phyloP scores from a whole-genome alignment of 2,113 vertebrate genomes.

The Dasypus novemcinctus region DNA sequence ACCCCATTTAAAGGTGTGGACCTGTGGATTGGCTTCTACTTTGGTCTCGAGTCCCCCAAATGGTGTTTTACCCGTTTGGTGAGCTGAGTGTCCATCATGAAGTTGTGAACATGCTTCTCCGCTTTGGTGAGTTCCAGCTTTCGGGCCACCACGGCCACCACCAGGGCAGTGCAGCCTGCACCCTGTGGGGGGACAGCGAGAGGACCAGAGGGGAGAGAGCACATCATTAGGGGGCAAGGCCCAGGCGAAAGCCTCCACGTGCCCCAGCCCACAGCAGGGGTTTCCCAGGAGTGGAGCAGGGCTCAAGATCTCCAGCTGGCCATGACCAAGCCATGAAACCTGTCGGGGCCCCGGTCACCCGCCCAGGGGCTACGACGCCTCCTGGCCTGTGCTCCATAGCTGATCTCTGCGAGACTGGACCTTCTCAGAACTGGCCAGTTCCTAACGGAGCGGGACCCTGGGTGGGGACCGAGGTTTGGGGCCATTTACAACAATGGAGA shows the following conservation, averaged over 20 bases:
- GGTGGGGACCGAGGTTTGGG: not conserved
- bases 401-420: not conserved
- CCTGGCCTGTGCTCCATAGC: not conserved
- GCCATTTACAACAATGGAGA: not conserved
- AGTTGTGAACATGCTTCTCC: slow-evolving; percentile 99
- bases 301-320: not conserved
- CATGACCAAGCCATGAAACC: not conserved
- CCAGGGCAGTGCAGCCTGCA: slow-evolving; percentile 95
- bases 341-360: not conserved
- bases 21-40: not conserved
- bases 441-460: not conserved
- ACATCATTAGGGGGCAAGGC: not conserved
- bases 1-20: rapidly evolving
- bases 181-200: slow-evolving; percentile 83
- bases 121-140: slow-evolving; percentile 99
- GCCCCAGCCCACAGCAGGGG: not conserved
- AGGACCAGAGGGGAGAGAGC: not conserved
- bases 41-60: rapidly evolving
- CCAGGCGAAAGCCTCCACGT: rapidly evolving
- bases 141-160: slow-evolving; percentile 98
- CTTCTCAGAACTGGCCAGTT: not conserved
- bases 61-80: slow-evolving; percentile 94
- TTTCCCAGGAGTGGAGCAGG: not conserved
- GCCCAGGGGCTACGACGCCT: not conserved
- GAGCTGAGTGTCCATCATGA: slow-evolving; percentile 99